Evolutionary conservation across 2,888 invertebrate species (phyloP), one percentile per base, ranked within the genome.

Genomic region (Penaeus monodon): DNA sequence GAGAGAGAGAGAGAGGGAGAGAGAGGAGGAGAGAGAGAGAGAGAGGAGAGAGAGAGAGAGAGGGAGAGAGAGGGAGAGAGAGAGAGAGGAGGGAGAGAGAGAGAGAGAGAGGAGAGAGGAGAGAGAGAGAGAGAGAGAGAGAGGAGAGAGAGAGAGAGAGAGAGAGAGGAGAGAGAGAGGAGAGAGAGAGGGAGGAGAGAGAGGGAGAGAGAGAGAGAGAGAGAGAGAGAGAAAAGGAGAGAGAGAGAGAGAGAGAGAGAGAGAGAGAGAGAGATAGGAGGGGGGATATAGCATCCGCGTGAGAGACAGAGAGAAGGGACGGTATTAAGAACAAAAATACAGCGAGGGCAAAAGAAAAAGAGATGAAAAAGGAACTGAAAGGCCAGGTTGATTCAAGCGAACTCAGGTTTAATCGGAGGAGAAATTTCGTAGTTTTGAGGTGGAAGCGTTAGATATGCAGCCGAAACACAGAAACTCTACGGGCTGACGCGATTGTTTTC

Each of bases 161-260:
- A 64, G 57, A 38, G 33, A 33, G 49, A 29, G 70, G 33, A 27
- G 57, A 73, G 24, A 22, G 57, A 29, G 38, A 64, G 38, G 57
- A 24, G 27, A 27, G 66, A n/a, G 38, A 38, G 73, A 24, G 74
- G 49, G 7, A 44, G 70, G 78, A 63, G n/a, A 38, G 33, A n/a
- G 78, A 17, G 29, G 29, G 33, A 20, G 38, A 24, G 70, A 44
- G 82, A 33, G 49, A 22, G 74, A 24, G 57, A 29, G 33, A 64
- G 24, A 44, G 38, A n/a, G 38, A 70, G 57, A 12, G 81, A 44
- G 81, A 38, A 17, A 68, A 66, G 57, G 66, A 81, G 63, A 70
- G 70, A 81, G 24, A 27, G 27, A 68, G 70, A 81, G 70, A 68
- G 70, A 81, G 44, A 57, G 81, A n/a, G 29, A 27, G 29, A 22